Base-by-base conservation (phyloP, 53 echinoderm and acorn worm genomes). In the Zoroaster sp. region DNA sequence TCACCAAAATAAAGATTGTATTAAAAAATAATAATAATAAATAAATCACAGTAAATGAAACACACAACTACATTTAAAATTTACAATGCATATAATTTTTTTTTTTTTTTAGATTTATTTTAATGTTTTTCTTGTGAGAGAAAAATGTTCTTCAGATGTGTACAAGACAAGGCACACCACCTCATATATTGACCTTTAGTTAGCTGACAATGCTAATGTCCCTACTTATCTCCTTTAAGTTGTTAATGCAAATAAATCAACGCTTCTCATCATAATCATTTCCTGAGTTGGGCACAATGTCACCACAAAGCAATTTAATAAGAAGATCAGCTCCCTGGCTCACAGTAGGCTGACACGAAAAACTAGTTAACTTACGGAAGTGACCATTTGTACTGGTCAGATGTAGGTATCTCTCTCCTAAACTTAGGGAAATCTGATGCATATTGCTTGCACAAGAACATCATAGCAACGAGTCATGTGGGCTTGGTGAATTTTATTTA, bases 351-450 rank as follows among this genome's bases (percentile, higher is more conserved):
- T 5, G 9, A 20, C 4, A 76, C 31, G 28, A 43, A 46, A 78
- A 55, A 10, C 55, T n/a, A 55, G 78, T 54, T 38, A 78, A 78
- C 78, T 55, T 23, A 54, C 65, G 63, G 79, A 79, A 31, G 55
- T 25, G 55, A 38, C 18, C 83, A 49, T 71, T 85, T 85, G 85
- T 37, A 85, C 49, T 70, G 85, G 85, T 85, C 85, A 85, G 51
- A 37, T 45, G 37, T 14, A 78, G 35, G 63, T 13, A 21, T 59
- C 63, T 28, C 63, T 59, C 23, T 54, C 20, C 2, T 21, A 53
- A 53, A 13, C 49, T 17, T 13, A 5, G n/a, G n/a, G 7, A 52
- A 54, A 14, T 21, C 5, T 54, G 54, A 54, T 21, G 54, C 54
- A n/a, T 20, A 8, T 5, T 20, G 54, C 54, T 54, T 20, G 5